Percentiles rank a stretch among this genome's conserved stretches.
phyloP scores from a whole-genome alignment of 2,888 invertebrate genomes.

The Hydraecia micacea region DNA sequence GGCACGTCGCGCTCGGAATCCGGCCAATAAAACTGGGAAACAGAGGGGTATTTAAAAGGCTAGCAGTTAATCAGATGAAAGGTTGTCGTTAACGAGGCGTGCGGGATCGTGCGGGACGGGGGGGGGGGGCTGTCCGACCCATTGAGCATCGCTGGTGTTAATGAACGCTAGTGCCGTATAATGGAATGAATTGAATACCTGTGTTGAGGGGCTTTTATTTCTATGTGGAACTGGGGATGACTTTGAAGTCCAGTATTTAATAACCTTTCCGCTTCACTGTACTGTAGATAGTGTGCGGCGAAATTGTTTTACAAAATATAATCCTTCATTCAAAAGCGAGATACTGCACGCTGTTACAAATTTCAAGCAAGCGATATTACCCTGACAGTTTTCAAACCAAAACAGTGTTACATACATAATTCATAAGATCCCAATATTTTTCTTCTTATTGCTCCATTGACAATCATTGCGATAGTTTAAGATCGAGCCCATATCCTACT shows the following conservation, averaged over 20 bases:
- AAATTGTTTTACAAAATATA: neutral
- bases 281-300: too few relatives aligned
- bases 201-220: constrained; percentile 50
- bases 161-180: constrained; percentile 64
- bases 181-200: constrained; percentile 66
- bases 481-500: neutral
- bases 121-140: constrained; percentile 59
- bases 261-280: neutral
- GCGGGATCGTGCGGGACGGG: constrained; percentile 45
- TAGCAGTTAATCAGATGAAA: constrained; percentile 71
- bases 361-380: neutral
- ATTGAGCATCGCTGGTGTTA: constrained; percentile 67
- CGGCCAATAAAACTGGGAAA: constrained; percentile 54
- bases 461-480: neutral
- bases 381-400: neutral
- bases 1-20: constrained; percentile 31
- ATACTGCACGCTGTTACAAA: neutral
- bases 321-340: neutral
- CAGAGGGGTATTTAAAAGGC: constrained; percentile 65
- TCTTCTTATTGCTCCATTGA: neutral
- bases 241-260: constrained; percentile 16
- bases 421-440: neutral
- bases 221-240: constrained; percentile 15
- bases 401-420: neutral
- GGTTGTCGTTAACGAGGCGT: constrained; percentile 70